Evolutionary conservation across 2,888 invertebrate species (phyloP).

Genomic region (Ennomos quercinarius): DNA sequence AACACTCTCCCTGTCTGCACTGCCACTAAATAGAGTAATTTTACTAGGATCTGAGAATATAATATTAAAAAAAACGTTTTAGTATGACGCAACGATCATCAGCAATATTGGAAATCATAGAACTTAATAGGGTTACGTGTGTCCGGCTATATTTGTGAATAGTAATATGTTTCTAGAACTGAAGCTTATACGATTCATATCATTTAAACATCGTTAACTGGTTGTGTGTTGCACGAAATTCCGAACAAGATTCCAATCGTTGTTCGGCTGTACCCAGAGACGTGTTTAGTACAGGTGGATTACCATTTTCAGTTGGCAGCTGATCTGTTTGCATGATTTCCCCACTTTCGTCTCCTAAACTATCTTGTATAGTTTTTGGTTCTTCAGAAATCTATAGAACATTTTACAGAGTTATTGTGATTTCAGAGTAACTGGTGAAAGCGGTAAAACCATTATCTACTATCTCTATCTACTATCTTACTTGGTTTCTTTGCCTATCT

Average conservation of each 20-base stretch:
- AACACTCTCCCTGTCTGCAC: conserved; percentile 64
- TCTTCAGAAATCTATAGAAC: conserved; percentile 4
- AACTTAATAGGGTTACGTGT: too few species aligned
- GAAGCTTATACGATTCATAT: too few species aligned
- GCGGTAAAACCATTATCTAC: neutral
- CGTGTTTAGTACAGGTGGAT: neutral
- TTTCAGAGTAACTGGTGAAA: too few species aligned
- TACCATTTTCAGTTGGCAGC: conserved; percentile 2
- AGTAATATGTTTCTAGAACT: too few species aligned
- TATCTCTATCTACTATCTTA: conserved; percentile 5
- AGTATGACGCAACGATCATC: too few species aligned
- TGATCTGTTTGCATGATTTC: conserved; percentile 2
- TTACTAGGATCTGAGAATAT: conserved; percentile 59
- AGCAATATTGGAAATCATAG: too few species aligned
- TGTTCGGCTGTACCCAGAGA: too few species aligned
- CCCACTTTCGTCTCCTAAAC: neutral
- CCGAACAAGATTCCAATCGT: too few species aligned
- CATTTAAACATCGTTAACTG: too few species aligned
- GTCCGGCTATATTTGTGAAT: too few species aligned
- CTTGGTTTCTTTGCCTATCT: conserved; percentile 55
- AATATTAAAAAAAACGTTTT: neutral
- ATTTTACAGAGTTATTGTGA: too few species aligned
- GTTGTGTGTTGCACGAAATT: too few species aligned
- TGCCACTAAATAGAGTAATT: conserved; percentile 71
- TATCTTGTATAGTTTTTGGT: neutral